Evolutionary conservation across 2,113 vertebrate species (phyloP).

Genomic region (Psittacara wagleri): DNA sequence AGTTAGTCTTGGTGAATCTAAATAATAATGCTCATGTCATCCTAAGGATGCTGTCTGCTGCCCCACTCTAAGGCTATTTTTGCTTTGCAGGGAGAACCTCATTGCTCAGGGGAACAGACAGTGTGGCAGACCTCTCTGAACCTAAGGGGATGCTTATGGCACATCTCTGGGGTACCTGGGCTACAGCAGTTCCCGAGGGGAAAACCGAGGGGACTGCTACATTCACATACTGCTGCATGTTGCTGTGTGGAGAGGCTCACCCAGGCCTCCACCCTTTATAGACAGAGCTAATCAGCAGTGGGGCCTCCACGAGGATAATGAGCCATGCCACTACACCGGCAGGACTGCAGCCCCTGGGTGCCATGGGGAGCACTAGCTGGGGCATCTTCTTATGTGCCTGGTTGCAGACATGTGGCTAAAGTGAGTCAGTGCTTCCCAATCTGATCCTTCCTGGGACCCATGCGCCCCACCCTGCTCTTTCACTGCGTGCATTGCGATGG

Average conservation of each 20-base stretch:
- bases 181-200: neutral
- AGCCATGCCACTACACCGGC: rapidly evolving
- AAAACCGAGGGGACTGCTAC: rapidly evolving
- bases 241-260: neutral
- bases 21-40: neutral
- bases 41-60: neutral
- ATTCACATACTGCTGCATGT: rapidly evolving
- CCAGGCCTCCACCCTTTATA: neutral
- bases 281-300: rapidly evolving
- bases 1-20: neutral
- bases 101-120: rapidly evolving
- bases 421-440: neutral
- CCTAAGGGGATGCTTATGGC: neutral
- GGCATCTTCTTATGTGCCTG: neutral
- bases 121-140: rapidly evolving
- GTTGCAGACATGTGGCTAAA: rapidly evolving
- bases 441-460: neutral
- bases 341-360: neutral
- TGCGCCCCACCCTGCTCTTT: neutral
- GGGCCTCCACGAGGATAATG: neutral
- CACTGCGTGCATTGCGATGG: neutral
- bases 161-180: rapidly evolving
- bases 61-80: neutral
- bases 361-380: rapidly evolving
- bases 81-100: neutral